Evolutionary conservation across 2,113 vertebrate genomes (phyloP).

Genomic region (Struthidea cinerea): DNA sequence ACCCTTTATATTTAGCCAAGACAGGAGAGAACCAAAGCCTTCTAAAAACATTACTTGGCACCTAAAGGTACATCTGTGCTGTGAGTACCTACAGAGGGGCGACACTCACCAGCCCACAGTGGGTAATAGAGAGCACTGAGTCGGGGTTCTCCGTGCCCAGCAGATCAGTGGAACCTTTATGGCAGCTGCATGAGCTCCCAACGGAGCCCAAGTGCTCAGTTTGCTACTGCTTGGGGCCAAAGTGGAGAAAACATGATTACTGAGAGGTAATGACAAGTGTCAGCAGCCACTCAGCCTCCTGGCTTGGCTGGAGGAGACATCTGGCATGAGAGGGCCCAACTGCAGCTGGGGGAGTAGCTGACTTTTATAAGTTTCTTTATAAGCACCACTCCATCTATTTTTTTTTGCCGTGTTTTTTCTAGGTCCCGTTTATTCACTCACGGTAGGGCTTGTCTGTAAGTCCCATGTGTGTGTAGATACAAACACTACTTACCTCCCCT

Average conservation of each 20-base stretch:
- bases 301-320: neutral
- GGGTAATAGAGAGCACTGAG: neutral
- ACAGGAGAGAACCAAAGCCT: neutral
- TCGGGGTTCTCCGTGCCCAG: rapidly evolving
- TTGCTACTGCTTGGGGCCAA: neutral
- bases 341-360: neutral
- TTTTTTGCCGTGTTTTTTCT: neutral
- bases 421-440: neutral
- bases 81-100: neutral
- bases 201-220: neutral
- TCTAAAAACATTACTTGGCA: neutral
- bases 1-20: neutral
- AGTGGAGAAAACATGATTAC: neutral
- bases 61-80: neutral
- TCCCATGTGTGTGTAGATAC: neutral
- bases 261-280: neutral
- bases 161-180: neutral
- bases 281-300: neutral
- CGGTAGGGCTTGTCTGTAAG: neutral
- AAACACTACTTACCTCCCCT: neutral
- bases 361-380: neutral
- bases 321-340: neutral
- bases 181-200: neutral
- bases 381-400: neutral
- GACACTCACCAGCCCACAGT: neutral